Percentiles rank a stretch among this genome's conserved stretches.
Conservation (phyloP, 2,113 vertebrate genomes). For the Stictonetta naevosa region DNA sequence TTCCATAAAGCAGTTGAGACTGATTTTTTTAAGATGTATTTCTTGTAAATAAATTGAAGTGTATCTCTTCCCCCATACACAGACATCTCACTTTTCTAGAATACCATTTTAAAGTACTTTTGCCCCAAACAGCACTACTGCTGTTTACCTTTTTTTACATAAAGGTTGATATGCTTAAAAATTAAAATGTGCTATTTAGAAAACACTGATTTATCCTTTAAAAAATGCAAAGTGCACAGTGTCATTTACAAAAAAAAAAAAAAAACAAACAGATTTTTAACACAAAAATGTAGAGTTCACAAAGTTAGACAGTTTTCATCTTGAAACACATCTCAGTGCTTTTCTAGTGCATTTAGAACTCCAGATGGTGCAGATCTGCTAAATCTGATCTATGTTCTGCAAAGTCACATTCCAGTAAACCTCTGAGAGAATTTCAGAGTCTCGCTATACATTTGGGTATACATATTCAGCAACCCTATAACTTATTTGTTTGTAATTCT, state of each 20-base stretch:
- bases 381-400: constrained; percentile 45
- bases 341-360: not conserved
- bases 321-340: not conserved
- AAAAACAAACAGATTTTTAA: not conserved
- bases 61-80: not conserved
- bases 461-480: not conserved
- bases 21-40: not conserved
- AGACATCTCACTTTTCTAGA: not conserved
- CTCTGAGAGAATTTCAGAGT: not conserved
- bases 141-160: not conserved
- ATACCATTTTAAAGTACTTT: not conserved
- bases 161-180: not conserved
- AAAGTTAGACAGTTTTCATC: not conserved
- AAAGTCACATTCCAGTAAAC: not conserved
- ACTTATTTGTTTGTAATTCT: not conserved
- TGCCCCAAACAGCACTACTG: not conserved
- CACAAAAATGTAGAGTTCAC: not conserved
- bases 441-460: not conserved
- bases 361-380: constrained; percentile 26
- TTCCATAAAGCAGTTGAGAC: constrained; percentile 8
- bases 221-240: not conserved
- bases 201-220: not conserved
- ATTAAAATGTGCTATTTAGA: not conserved
- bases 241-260: not conserved
- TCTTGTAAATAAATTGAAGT: constrained; percentile 1